phyloP scores from a whole-genome alignment of 2,797 vertebrate genomes.

The Anabas testudineus region DNA sequence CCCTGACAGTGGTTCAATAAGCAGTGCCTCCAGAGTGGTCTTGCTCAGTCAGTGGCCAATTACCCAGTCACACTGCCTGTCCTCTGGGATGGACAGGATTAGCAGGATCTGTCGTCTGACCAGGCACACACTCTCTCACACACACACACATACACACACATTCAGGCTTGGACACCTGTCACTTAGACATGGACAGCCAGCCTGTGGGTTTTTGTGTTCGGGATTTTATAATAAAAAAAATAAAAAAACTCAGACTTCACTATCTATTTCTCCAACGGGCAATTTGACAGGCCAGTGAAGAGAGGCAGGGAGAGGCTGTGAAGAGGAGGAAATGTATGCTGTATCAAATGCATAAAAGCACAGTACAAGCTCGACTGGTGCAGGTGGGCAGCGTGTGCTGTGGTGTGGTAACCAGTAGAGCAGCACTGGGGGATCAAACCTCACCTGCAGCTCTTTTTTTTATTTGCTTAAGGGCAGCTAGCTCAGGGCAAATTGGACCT shows the following conservation, averaged over 20 bases:
- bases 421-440: conserved; percentile 46
- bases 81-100: conserved; percentile 76
- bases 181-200: conserved; percentile 65
- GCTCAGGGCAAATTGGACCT: conserved; percentile 30
- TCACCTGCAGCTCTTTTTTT: conserved; percentile 46
- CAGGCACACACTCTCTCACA: conserved; percentile 46
- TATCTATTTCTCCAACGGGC: conserved; percentile 58
- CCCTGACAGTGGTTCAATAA: conserved; percentile 77
- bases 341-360: conserved; percentile 68
- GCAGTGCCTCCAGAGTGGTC: conserved; percentile 73
- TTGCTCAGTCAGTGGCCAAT: conserved; percentile 81
- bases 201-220: conserved; percentile 63
- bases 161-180: conserved; percentile 64
- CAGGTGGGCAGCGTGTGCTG: conserved; percentile 50
- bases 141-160: conserved; percentile 32
- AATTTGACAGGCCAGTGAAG: conserved; percentile 76
- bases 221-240: conserved; percentile 11
- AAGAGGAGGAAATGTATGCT: conserved; percentile 49
- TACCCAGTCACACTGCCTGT: conserved; percentile 78
- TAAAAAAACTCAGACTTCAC: conserved; percentile 26
- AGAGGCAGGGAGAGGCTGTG: conserved; percentile 37
- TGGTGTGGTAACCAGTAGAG: conserved; percentile 21
- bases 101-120: conserved; percentile 71
- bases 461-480: conserved; percentile 32
- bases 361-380: conserved; percentile 54